Percentiles rank a stretch among this genome's conserved stretches.
These are phyloP conservation scores for Echinometra lucunter DNA, from an alignment of 53 echinoderm and acorn worm genomes.

Conservation along the genomic window DNA sequence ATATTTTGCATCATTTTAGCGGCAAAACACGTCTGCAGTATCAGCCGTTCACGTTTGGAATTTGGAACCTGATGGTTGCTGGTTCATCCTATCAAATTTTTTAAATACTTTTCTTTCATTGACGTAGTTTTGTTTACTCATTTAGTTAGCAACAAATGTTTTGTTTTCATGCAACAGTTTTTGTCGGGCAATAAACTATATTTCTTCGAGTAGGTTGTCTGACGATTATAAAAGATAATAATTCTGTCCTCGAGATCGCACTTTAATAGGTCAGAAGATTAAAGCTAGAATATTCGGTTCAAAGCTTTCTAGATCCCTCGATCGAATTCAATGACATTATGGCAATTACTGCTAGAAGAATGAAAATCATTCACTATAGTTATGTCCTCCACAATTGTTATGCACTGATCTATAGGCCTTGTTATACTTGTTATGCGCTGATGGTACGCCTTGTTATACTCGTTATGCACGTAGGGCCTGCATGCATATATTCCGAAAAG, in stretches of 20 bases:
- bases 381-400: too few species aligned
- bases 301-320: neutral
- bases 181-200: neutral
- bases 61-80: neutral
- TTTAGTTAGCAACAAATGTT: constrained; percentile 50
- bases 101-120: constrained; percentile 16
- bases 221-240: constrained; percentile 20
- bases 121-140: constrained; percentile 13
- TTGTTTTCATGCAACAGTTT: neutral
- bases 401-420: too few species aligned
- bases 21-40: neutral
- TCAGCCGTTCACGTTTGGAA: constrained; percentile 19
- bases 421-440: too few species aligned
- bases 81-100: constrained; percentile 17
- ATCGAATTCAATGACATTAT: too few species aligned
- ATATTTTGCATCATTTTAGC: neutral
- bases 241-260: neutral
- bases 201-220: neutral
- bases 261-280: neutral
- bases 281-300: neutral
- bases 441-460: too few species aligned
- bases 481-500: too few species aligned
- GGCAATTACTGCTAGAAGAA: too few species aligned
- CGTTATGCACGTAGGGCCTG: too few species aligned
- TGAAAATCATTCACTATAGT: too few species aligned